Evolutionary conservation across 2,113 vertebrate species (phyloP), one percentile per base, ranked within the genome.

Genomic region (Takifugu bimaculatus): DNA sequence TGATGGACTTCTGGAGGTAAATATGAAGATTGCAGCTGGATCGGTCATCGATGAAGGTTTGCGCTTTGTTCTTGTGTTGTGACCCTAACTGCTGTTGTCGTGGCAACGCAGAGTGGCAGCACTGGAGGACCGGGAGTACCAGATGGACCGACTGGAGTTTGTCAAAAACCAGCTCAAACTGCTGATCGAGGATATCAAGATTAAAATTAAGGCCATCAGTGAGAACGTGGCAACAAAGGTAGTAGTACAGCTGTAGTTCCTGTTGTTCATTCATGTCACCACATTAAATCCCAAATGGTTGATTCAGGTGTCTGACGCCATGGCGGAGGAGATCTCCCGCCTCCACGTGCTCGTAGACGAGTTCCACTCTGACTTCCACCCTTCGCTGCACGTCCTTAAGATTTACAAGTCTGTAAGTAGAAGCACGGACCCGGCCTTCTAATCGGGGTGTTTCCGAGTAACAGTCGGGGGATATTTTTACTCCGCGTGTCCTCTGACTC

Each of bases 271-370:
- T n/a, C 14, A 5, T 48, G 4, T 6, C 14, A n/a, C 13, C 13
- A 14, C 45, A 14, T 48, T 12, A 6, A 48, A 14, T n/a, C n/a
- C 14, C 4, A 42, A 20, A 26, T 45, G 5, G 62, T 71, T 77
- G 6, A 13, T 86, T 11, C 85, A 99, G 97, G 97, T 99, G 62
- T 98, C 96, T 11, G 90, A 70, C 69, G 96, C 96, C 62, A 97
- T 98, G 96, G 94, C 91, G 3, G 94, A 99, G 79, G 97, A 98
- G 90, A 99, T 98, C 74, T 94, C 94, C 77, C 93, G 95, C 59
- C 93, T 98, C n/a, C 93, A 96, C 0, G 88, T 94, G 64, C 91
- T 99, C 72, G 93, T 99, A 49, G 93, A 98, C 57, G 94, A 96
- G 81, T 99, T 97, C 90, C 91, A 78, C 20, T 79, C 90, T 3